Evolutionary conservation across 2,888 invertebrate species (phyloP).

Genomic region (Epinotia nisella): DNA sequence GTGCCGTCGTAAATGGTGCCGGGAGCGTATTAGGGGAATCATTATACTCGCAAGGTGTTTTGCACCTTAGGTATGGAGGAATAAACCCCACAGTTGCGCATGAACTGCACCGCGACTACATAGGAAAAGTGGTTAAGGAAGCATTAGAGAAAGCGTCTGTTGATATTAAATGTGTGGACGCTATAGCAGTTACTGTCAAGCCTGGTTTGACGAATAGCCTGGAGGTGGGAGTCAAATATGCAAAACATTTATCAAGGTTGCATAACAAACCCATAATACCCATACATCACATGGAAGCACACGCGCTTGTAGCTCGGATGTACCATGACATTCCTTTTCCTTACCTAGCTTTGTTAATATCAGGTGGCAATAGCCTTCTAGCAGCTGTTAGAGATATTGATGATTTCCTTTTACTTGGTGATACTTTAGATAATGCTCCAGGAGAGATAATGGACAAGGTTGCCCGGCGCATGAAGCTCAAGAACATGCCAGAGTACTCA

Average conservation of each 20-base stretch:
- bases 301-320: constrained; percentile 95
- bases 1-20: constrained; percentile 91
- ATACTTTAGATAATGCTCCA: constrained; percentile 93
- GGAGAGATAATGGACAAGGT: constrained; percentile 98
- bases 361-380: constrained; percentile 96
- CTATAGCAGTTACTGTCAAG: constrained; percentile 95
- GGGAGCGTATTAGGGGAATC: constrained; percentile 92
- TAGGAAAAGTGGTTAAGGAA: constrained; percentile 88
- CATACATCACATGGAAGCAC: constrained; percentile 99
- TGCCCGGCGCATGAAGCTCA: constrained; percentile 93
- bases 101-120: constrained; percentile 91
- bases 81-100: constrained; percentile 95
- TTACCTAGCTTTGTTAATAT: constrained; percentile 94
- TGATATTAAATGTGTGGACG: constrained; percentile 88
- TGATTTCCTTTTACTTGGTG: constrained; percentile 92
- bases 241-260: constrained; percentile 88
- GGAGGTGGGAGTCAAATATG: constrained; percentile 92
- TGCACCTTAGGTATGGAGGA: constrained; percentile 91
- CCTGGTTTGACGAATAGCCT: constrained; percentile 94
- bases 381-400: constrained; percentile 89
- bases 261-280: constrained; percentile 94
- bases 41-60: constrained; percentile 90
- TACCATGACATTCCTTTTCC: constrained; percentile 90
- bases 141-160: constrained; percentile 87
- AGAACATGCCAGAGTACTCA: constrained; percentile 90